Evolutionary conservation across 2,113 vertebrate species (phyloP).

Genomic region (Sapayoa aenigma): DNA sequence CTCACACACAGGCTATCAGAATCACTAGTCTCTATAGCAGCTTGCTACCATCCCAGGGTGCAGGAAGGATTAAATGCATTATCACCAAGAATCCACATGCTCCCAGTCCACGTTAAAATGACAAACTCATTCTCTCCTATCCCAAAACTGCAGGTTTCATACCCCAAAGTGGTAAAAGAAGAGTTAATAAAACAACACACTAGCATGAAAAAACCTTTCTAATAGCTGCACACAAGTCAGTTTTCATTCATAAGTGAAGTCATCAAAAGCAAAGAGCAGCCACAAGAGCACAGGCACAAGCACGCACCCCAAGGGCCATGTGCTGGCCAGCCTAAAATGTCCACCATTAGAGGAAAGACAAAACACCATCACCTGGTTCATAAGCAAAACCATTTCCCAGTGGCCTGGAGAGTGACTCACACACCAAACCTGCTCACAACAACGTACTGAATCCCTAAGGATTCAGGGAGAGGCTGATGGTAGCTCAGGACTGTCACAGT

Average conservation of each 20-base stretch:
- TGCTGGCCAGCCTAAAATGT: background rate
- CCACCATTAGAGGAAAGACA: background rate
- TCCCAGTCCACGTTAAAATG: rapidly evolving
- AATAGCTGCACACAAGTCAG: background rate
- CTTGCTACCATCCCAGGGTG: background rate
- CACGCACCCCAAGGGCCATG: rapidly evolving
- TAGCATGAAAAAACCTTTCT: background rate
- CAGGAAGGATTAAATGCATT: background rate
- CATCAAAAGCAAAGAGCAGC: background rate
- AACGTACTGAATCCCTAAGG: background rate
- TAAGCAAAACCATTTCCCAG: background rate
- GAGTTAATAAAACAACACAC: background rate
- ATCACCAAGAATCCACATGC: rapidly evolving
- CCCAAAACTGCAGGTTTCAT: background rate
- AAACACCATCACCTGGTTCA: background rate
- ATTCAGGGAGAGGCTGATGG: background rate
- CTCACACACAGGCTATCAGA: background rate
- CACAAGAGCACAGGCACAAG: rapidly evolving
- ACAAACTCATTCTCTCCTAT: background rate
- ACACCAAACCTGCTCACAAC: background rate
- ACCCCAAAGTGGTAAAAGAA: background rate
- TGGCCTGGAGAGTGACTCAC: background rate
- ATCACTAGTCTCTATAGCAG: background rate
- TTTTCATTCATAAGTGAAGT: background rate
- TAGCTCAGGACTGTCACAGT: background rate